These are phyloP conservation scores for Sinopyrophorus schimmeli DNA, from an alignment of 2,888 invertebrate species.

Conservation along the genomic window DNA sequence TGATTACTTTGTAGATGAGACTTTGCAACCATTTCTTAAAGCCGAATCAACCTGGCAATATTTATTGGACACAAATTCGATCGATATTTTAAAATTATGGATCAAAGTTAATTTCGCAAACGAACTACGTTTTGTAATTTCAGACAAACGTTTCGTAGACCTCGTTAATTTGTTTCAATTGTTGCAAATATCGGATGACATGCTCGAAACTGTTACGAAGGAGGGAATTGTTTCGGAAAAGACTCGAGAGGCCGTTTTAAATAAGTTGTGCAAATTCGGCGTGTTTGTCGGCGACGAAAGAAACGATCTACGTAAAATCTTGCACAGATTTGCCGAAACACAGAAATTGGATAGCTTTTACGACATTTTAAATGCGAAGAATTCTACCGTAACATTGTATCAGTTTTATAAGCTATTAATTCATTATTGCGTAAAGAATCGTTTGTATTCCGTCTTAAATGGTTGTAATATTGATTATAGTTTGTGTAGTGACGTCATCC, in stretches of 20 bases:
- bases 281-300: constrained; percentile 65
- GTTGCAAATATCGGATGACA: constrained; percentile 61
- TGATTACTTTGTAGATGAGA: constrained; percentile 57
- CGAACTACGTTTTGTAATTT: constrained; percentile 41
- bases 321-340: constrained; percentile 64
- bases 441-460: constrained; percentile 60
- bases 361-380: constrained; percentile 56
- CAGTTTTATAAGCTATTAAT: constrained; percentile 60
- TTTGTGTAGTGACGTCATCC: constrained; percentile 46
- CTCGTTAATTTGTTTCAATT: constrained; percentile 59
- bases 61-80: constrained; percentile 62
- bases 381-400: constrained; percentile 49
- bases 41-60: constrained; percentile 64
- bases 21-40: constrained; percentile 58
- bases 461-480: constrained; percentile 56
- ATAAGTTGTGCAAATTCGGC: constrained; percentile 66
- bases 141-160: constrained; percentile 49
- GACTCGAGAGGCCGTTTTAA: constrained; percentile 63
- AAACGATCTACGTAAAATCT: constrained; percentile 59
- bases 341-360: constrained; percentile 60
- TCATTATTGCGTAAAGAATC: constrained; percentile 59
- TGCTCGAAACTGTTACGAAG: constrained; percentile 61
- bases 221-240: constrained; percentile 60
- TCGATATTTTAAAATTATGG: constrained; percentile 65
- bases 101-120: constrained; percentile 62